Conservation (phyloP, 2,797 vertebrate species). For the Stomatorhinus walkeri region DNA sequence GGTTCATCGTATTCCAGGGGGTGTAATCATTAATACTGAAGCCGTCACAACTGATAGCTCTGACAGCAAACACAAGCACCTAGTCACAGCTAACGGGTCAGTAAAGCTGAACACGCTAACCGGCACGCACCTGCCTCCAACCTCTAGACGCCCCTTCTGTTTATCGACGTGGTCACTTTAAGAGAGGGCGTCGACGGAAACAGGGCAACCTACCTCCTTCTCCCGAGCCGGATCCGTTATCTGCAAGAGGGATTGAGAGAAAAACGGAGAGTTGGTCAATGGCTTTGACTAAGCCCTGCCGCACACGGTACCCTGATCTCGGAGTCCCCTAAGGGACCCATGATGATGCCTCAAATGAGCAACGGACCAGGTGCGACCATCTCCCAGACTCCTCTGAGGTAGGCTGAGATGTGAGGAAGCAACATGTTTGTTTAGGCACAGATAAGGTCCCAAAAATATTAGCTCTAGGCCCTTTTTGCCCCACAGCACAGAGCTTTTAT, state of each 20-base stretch:
- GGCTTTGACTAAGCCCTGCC: neutral
- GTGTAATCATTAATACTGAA: neutral
- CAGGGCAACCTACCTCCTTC: constrained; percentile 70
- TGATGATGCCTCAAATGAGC: neutral
- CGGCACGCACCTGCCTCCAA: neutral
- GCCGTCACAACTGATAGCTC: neutral
- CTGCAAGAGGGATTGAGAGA: constrained; percentile 54
- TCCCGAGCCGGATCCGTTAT: constrained; percentile 85
- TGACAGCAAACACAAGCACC: neutral
- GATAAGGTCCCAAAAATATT: constrained; percentile 8
- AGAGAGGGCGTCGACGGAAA: neutral
- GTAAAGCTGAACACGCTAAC: neutral
- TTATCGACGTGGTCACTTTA: neutral
- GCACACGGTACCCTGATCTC: neutral
- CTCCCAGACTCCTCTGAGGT: neutral
- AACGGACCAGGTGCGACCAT: neutral
- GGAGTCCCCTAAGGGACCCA: neutral
- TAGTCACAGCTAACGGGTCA: neutral
- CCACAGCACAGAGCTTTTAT: neutral
- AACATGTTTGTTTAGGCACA: neutral
- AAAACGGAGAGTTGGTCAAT: neutral
- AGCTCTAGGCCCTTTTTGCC: neutral
- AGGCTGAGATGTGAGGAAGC: neutral
- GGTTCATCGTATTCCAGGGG: neutral
- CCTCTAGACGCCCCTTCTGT: neutral